Evolutionary conservation across 2,113 vertebrate genomes (phyloP).

Genomic region (Agelaius tricolor): DNA sequence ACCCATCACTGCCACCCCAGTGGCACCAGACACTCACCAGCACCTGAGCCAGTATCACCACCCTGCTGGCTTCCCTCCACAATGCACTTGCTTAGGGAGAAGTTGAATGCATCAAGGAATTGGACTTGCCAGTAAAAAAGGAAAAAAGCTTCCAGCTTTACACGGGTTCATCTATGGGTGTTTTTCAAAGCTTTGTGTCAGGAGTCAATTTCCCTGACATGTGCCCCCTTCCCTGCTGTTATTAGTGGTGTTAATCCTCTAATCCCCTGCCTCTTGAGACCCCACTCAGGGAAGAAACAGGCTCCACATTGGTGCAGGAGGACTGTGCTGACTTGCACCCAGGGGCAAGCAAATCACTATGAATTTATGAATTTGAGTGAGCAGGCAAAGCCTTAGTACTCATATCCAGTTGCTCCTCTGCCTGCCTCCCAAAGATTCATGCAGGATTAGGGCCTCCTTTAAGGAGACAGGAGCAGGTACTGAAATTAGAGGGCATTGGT

Average conservation of each 20-base stretch:
- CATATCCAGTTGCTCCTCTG: neutral
- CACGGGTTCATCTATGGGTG: neutral
- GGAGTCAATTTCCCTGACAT: neutral
- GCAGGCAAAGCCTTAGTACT: neutral
- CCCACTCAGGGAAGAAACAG: neutral
- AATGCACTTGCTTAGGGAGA: neutral
- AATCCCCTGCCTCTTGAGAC: constrained; percentile 7
- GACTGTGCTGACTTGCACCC: neutral
- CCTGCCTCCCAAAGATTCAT: neutral
- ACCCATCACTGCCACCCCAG: too few species aligned
- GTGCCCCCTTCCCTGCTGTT: neutral
- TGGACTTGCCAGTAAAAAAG: neutral
- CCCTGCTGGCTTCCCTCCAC: too few species aligned
- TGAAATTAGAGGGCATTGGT: neutral
- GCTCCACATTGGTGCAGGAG: neutral
- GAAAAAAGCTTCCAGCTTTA: neutral
- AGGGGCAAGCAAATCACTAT: neutral
- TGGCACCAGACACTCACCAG: too few species aligned
- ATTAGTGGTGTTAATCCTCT: constrained; percentile 33
- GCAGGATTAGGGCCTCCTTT: neutral
- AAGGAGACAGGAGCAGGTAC: neutral
- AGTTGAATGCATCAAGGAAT: neutral
- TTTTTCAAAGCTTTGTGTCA: constrained; percentile 32
- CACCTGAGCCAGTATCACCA: too few species aligned
- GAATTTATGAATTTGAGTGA: neutral